These are phyloP conservation scores for Nasalis larvatus DNA, from an alignment of 2,113 vertebrate species.

Conservation along the genomic window DNA sequence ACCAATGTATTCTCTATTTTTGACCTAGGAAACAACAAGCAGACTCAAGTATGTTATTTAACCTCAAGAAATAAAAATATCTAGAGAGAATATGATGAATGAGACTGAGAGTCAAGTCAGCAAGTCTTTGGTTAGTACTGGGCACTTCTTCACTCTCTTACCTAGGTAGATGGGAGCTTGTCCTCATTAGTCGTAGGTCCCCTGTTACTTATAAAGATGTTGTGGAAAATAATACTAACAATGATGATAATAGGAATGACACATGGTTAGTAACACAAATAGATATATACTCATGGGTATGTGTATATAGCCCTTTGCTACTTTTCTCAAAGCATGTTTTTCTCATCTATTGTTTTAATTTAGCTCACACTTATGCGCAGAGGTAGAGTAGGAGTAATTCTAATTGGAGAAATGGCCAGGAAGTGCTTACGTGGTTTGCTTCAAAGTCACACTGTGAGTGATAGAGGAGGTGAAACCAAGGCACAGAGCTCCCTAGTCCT, in stretches of 20 bases:
- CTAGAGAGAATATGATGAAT: background rate
- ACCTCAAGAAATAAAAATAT: constrained; percentile 3
- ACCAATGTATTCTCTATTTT: background rate
- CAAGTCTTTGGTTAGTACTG: background rate
- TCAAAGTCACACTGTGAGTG: constrained; percentile 27
- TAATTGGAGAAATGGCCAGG: constrained; percentile 18
- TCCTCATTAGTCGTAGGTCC: background rate
- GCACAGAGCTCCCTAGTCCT: background rate
- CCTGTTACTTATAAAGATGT: background rate
- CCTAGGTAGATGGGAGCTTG: background rate
- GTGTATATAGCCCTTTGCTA: background rate
- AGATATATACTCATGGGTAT: background rate
- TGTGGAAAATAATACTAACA: background rate
- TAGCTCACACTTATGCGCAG: background rate
- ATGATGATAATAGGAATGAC: background rate
- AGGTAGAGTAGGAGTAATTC: constrained; percentile 44
- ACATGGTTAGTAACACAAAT: constrained; percentile 1
- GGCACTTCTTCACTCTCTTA: background rate
- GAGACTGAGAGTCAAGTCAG: background rate
- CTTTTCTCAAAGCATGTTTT: background rate
- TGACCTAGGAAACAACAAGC: background rate
- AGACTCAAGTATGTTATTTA: background rate
- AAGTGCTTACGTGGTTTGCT: background rate
- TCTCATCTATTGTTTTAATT: constrained; percentile 49
- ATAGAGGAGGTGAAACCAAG: background rate